Base-by-base conservation (phyloP, 2,888 invertebrate genomes). In the Alviniconcha strummeri region DNA sequence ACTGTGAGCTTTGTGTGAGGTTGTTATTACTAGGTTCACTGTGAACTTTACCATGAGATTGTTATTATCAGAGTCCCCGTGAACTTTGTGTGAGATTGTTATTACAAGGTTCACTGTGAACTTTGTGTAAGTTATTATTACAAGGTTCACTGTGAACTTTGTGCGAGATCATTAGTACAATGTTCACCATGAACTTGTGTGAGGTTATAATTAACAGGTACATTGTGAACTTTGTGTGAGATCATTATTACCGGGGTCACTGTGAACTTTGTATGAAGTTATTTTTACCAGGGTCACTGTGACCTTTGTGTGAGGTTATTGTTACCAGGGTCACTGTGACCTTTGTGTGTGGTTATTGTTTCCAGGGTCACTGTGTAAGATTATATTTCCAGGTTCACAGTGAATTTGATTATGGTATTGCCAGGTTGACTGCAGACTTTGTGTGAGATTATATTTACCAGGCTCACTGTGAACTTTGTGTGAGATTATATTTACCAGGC, bases 231-330 rank as follows among this genome's bases (percentile, higher is more conserved):
- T 36, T 36, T 36, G 36, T 36, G 36, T 36, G 36, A 3, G 36
- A 36, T 36, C 36, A 3, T 36, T 36, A 36, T 36, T 36, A 36
- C 36, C 36, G 3, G 36, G 36, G 36, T 36, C 0, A 36, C 36
- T 36, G 36, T 36, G 36, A 36, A 36, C 36, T 36, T 36, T 36
- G 36, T 36, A 3, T 36, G 36, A 36, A 3, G 36, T 36, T 36
- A 36, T 36, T 36, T 0, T 36, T 36, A 36, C 90, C 15, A 86
- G 90, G 75, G 2, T n/a, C n/a, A 17, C 6, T 15, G 17, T 6
- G 6, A 69, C 4, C 17, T 15, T 6, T 11, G 11, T 6, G 6
- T 6, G n/a, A 6, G 69, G 1, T 69, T 6, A 3, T 17, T 6
- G 6, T 17, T 11, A 17, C 69, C 6, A 17, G 15, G 69, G 85